These are phyloP conservation scores for Ranitomeya imitator DNA, from an alignment of 2,113 vertebrate species.

Conservation along the genomic window DNA sequence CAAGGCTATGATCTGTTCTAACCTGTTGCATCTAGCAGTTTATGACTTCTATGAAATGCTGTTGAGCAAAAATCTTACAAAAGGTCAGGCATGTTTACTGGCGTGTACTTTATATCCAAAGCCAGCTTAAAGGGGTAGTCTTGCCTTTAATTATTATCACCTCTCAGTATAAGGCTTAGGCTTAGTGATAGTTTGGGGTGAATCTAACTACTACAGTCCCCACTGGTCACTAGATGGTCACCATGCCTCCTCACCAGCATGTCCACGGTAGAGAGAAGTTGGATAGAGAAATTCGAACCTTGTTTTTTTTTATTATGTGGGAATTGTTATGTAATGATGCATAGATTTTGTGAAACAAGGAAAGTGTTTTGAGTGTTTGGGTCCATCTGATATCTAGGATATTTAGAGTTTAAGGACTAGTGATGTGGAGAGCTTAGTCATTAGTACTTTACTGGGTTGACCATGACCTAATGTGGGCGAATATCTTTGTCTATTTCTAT, in stretches of 20 bases:
- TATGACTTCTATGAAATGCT: neutral
- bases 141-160: neutral
- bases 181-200: neutral
- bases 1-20: neutral
- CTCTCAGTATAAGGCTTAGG: neutral
- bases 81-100: neutral
- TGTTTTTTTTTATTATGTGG: neutral
- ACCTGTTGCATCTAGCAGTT: neutral
- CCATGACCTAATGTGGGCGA: neutral
- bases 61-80: neutral
- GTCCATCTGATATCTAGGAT: neutral
- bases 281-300: neutral
- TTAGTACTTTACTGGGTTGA: neutral
- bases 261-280: neutral
- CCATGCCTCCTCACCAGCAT: no score
- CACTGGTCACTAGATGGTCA: neutral
- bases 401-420: neutral
- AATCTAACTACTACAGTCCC: neutral
- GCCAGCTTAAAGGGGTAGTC: neutral
- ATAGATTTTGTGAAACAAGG: neutral
- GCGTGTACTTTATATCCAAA: no score
- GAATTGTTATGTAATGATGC: no score
- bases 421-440: neutral
- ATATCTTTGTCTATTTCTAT: conserved; percentile 8
- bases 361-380: neutral